phyloP scores from a whole-genome alignment of 2,113 vertebrate species.

The Carettochelys insculpta region DNA sequence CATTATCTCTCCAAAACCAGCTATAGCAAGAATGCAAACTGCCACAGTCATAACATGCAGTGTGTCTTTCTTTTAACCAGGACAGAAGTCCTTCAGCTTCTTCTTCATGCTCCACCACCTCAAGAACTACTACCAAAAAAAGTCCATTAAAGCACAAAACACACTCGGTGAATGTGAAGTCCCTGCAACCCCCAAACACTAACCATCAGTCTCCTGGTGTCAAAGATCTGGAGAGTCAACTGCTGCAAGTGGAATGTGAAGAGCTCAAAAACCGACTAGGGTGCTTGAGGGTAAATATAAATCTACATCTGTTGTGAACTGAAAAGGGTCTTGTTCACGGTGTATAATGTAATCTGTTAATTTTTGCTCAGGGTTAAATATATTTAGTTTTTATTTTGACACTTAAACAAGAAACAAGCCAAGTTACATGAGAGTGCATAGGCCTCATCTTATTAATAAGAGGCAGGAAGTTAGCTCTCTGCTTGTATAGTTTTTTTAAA shows the following conservation, averaged over 20 bases:
- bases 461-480: background rate
- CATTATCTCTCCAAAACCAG: background rate
- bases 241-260: slow-evolving; percentile 48
- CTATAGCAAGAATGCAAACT: background rate
- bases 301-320: background rate
- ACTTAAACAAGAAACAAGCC: background rate
- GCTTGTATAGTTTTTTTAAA: too few relatives aligned
- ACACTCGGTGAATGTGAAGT: background rate
- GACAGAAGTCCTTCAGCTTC: slow-evolving; percentile 31
- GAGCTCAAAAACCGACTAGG: slow-evolving; percentile 52
- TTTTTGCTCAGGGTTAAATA: background rate
- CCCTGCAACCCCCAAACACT: background rate
- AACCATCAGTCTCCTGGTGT: background rate
- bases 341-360: background rate
- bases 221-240: slow-evolving; percentile 33
- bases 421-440: background rate
- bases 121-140: background rate
- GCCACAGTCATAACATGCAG: background rate
- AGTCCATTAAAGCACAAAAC: slow-evolving; percentile 33
- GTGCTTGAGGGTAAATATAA: slow-evolving; percentile 47
- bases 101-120: slow-evolving; percentile 10
- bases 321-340: background rate
- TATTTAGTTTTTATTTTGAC: background rate
- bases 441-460: background rate
- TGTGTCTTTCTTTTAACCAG: slow-evolving; percentile 36